Base-by-base conservation (phyloP, 1,140 invertebrate genomes). In the Portunus trituberculatus region DNA sequence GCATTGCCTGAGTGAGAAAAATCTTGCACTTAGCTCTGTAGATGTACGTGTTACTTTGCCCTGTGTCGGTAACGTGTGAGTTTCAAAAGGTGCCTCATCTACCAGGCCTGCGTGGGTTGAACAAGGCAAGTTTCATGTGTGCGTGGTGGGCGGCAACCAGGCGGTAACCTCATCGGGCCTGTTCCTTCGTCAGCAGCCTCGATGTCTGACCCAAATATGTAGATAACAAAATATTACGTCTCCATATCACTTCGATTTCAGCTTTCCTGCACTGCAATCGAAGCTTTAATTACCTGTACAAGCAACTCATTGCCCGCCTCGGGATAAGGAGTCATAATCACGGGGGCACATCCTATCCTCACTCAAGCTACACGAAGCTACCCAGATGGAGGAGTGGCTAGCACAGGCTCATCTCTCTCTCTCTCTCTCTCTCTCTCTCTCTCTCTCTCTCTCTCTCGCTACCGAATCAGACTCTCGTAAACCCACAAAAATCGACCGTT, bases 391-490 rank as follows among this genome's bases (percentile, higher is more conserved):
- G 67, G 67, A n/a, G 25, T 25, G 20, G 20, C 67, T 2, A 25
- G 12, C 20, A 8, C 1, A 20, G 67, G 67, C 67, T 76, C 67
- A 39, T 39, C 8, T 59, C 52, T n/a, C 39, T 39, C 39, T 39
- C 39, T 39, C 39, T 39, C 39, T 39, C 39, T 6, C 1, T 76
- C 67, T 12, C 67, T n/a, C 20, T 8, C 67, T n/a, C 39, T 39
- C 39, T 39, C 39, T 39, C 39, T 39, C 39, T 39, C 39, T 6
- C 1, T 76, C 67, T 12, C 67, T n/a, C 20, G 67, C 67, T n/a
- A 20, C 67, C 25, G 67, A 76, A 76, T 76, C 67, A 76, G 67
- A 76, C 67, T 76, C 67, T 76, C 67, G 67, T 76, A 76, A 76
- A 76, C 67, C 12, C 67, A 76, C 20, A 76, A 76, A 25, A 76